Evolutionary conservation across 2,888 invertebrate genomes (phyloP).

Genomic region (Perdita meconis): DNA sequence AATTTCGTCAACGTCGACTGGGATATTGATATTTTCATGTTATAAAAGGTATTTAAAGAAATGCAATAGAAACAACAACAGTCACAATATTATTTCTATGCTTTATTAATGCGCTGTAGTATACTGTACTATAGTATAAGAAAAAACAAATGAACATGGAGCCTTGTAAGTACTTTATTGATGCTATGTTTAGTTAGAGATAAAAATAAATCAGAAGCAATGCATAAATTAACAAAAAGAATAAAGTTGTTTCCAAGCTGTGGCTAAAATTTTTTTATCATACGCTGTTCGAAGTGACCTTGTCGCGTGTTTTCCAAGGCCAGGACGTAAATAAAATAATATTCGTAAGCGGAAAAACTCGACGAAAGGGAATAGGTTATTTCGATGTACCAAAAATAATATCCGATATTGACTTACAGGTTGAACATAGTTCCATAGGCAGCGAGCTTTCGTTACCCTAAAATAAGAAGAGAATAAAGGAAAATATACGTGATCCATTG

Average conservation of each 20-base stretch:
- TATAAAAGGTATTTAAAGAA: neutral
- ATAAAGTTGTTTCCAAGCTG: neutral
- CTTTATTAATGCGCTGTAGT: neutral
- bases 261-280: neutral
- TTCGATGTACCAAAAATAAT: slow-evolving; percentile 29
- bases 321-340: neutral
- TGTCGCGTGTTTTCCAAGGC: no score
- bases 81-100: neutral
- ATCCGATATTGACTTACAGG: slow-evolving; percentile 82
- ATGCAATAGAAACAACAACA: neutral
- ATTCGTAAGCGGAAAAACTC: neutral
- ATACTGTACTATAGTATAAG: neutral
- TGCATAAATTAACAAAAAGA: slow-evolving; percentile 8
- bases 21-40: slow-evolving; percentile 23
- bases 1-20: slow-evolving; percentile 99
- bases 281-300: neutral
- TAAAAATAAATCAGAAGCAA: slow-evolving; percentile 52
- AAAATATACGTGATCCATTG: no score
- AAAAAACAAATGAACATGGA: slow-evolving; percentile 16
- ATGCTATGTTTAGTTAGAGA: slow-evolving; percentile 55
- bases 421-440: slow-evolving; percentile 98
- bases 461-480: slow-evolving; percentile 26
- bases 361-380: slow-evolving; percentile 44
- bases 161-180: slow-evolving; percentile 9
- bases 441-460: slow-evolving; percentile 98